These are phyloP conservation scores for Lophochroa leadbeateri DNA, from an alignment of 2,113 vertebrate genomes.

Conservation along the genomic window DNA sequence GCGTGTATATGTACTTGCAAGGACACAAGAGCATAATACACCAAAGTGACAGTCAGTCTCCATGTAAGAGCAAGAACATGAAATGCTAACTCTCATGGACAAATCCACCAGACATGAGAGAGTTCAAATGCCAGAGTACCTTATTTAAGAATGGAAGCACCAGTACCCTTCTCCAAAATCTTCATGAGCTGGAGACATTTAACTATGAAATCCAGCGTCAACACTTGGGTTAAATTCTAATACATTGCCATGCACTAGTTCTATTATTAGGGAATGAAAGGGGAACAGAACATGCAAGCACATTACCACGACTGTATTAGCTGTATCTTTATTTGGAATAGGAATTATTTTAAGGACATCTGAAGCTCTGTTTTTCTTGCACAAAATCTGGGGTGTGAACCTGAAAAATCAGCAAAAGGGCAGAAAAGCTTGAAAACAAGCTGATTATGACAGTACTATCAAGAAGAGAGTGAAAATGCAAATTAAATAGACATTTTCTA, in stretches of 20 bases:
- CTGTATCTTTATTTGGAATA: neutral
- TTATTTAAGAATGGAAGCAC: neutral
- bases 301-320: neutral
- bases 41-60: neutral
- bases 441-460: neutral
- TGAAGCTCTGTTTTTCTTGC: neutral
- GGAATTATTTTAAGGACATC: constrained; percentile 20
- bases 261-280: neutral
- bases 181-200: neutral
- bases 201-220: neutral
- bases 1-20: neutral
- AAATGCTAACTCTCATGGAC: neutral
- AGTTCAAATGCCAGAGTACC: neutral
- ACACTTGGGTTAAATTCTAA: neutral
- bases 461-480: constrained; percentile 29
- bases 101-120: neutral
- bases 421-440: constrained; percentile 39
- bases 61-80: neutral
- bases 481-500: constrained; percentile 55
- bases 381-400: neutral
- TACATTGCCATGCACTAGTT: neutral
- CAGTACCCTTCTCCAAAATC: neutral
- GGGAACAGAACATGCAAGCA: neutral
- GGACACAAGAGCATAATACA: neutral
- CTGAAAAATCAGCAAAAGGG: constrained; percentile 4